Conservation (phyloP, 2,113 vertebrate genomes). For the Pterocles burchelli region DNA sequence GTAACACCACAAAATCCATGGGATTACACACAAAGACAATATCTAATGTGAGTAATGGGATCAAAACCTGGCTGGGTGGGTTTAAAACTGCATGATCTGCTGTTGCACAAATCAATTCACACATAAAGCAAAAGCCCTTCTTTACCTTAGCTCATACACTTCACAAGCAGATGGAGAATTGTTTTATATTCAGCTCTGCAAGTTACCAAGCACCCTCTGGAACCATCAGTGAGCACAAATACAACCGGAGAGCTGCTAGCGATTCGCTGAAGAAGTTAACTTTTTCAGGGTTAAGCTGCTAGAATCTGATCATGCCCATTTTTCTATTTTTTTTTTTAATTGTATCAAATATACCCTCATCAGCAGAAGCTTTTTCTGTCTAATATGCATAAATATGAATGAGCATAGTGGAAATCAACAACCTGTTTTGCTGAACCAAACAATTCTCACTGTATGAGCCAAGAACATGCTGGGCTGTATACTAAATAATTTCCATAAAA, state of each 20-base stretch:
- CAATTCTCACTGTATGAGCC: neutral
- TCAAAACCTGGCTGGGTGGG: neutral
- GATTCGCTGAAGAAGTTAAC: neutral
- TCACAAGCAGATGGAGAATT: neutral
- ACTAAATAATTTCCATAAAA: neutral
- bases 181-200: neutral
- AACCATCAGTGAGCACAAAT: neutral
- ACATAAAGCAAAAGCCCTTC: neutral
- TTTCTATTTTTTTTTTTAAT: neutral
- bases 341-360: neutral
- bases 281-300: neutral
- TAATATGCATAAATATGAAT: neutral
- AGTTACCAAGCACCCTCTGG: neutral
- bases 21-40: neutral
- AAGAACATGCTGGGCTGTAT: neutral
- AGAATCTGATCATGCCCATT: neutral
- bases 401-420: neutral
- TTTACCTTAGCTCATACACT: neutral
- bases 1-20: neutral
- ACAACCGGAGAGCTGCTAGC: rapidly evolving
- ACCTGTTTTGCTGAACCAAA: neutral
- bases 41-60: neutral
- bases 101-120: neutral
- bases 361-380: neutral
- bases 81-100: neutral